These are phyloP conservation scores for Semibalanus balanoides DNA, from an alignment of 1,140 invertebrate genomes.

Conservation along the genomic window DNA sequence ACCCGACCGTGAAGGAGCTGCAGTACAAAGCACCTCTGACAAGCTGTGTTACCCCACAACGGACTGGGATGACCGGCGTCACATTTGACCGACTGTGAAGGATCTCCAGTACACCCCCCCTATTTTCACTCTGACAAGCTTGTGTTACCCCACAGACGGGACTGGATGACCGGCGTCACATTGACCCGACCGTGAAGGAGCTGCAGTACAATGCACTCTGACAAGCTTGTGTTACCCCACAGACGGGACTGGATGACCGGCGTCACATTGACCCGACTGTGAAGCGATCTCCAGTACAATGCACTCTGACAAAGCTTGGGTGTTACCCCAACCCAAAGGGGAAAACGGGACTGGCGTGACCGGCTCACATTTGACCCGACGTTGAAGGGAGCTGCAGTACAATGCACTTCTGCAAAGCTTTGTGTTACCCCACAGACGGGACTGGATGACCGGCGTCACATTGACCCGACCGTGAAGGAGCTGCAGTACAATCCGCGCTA, in stretches of 20 bases:
- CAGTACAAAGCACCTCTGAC: slow-evolving; percentile 53
- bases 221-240: no score
- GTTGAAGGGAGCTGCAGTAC: no score
- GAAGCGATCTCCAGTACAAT: slow-evolving; percentile 73
- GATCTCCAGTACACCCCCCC: no score
- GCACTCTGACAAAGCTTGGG: background rate
- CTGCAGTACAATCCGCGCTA: slow-evolving; percentile 84
- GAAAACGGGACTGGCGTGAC: background rate
- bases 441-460: slow-evolving; percentile 29
- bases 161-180: slow-evolving; percentile 29
- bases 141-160: no score
- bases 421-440: no score
- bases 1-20: slow-evolving; percentile 62
- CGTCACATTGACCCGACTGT: slow-evolving; percentile 51
- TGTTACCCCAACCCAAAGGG: no score
- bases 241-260: slow-evolving; percentile 20
- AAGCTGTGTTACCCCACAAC: no score
- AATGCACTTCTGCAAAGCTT: no score
- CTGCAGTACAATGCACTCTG: no score
- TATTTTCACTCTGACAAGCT: no score
- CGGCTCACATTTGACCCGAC: slow-evolving; percentile 11
- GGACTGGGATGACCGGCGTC: background rate
- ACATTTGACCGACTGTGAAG: no score
- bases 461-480: slow-evolving; percentile 62
- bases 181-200: no score